A percentile compares a stretch with the other conserved stretches of the same genome.
Evolutionary conservation across 2,888 invertebrate genomes (phyloP).

Genomic region (Caenorhabditis wallacei): DNA sequence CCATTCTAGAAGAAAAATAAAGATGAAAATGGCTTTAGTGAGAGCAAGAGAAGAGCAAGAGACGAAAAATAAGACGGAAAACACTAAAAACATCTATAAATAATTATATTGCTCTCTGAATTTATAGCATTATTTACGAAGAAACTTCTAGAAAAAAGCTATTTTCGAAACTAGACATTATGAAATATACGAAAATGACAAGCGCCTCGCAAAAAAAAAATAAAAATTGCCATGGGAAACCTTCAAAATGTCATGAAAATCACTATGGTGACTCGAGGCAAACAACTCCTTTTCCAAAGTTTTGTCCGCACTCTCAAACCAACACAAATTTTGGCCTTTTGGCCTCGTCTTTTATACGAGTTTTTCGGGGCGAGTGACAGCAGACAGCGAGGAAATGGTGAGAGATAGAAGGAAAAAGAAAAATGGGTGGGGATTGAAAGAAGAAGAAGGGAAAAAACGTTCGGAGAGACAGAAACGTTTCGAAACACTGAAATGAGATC

Average conservation of each 20-base stretch:
- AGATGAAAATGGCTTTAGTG: not conserved
- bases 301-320: not conserved
- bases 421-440: slow-evolving; percentile 9
- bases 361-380: slow-evolving; percentile 44
- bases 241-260: slow-evolving; percentile 15
- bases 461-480: slow-evolving; percentile 6
- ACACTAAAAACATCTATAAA: not conserved
- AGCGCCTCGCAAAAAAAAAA: not conserved
- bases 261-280: slow-evolving; percentile 44
- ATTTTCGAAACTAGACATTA: not conserved
- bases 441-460: not conserved
- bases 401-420: slow-evolving; percentile 12
- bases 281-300: slow-evolving; percentile 9
- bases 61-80: not conserved
- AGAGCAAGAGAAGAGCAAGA: slow-evolving; percentile 1
- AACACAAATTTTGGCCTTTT: slow-evolving; percentile 46
- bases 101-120: no score
- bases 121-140: no score
- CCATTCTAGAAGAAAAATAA: slow-evolving; percentile 16
- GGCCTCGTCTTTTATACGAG: slow-evolving; percentile 54
- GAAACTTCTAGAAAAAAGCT: not conserved
- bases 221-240: slow-evolving; percentile 4
- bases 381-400: slow-evolving; percentile 18
- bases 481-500: slow-evolving; percentile 12
- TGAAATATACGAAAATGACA: not conserved